A percentile compares a stretch with the other conserved stretches of the same genome.
Conservation (phyloP, 2,113 vertebrate genomes). For the Picathartes gymnocephalus region DNA sequence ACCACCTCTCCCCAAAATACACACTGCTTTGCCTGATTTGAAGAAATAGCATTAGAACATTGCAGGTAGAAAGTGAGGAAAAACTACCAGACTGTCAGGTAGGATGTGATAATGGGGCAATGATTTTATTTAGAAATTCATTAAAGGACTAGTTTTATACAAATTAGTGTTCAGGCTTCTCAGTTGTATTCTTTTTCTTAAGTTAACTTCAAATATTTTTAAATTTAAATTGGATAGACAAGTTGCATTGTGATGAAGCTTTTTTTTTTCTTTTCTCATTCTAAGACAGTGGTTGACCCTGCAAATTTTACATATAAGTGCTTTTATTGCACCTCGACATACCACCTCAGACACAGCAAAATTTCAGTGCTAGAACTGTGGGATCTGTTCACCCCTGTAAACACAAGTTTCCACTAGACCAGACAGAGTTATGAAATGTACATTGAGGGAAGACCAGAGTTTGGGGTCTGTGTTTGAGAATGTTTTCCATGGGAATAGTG, state of each 20-base stretch:
- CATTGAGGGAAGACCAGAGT: background rate
- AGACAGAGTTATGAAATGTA: background rate
- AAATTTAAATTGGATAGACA: background rate
- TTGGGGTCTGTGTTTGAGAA: background rate
- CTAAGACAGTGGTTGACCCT: background rate
- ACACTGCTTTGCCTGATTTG: background rate
- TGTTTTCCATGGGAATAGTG: background rate
- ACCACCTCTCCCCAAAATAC: fast-evolving
- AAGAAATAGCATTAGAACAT: background rate
- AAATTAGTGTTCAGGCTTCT: background rate
- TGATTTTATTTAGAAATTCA: background rate
- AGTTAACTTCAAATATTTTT: background rate
- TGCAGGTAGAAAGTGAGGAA: background rate
- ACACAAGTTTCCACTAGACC: background rate
- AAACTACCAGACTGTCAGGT: background rate
- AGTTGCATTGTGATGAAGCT: background rate
- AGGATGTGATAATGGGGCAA: background rate
- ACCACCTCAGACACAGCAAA: background rate
- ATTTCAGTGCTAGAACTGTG: background rate
- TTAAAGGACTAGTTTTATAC: background rate
- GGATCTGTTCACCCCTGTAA: background rate
- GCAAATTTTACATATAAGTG: background rate
- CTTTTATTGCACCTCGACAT: background rate
- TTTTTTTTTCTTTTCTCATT: background rate
- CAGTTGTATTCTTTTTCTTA: background rate